These are phyloP conservation scores for Brassicogethes aeneus DNA, from an alignment of 2,888 invertebrate genomes.

Conservation along the genomic window DNA sequence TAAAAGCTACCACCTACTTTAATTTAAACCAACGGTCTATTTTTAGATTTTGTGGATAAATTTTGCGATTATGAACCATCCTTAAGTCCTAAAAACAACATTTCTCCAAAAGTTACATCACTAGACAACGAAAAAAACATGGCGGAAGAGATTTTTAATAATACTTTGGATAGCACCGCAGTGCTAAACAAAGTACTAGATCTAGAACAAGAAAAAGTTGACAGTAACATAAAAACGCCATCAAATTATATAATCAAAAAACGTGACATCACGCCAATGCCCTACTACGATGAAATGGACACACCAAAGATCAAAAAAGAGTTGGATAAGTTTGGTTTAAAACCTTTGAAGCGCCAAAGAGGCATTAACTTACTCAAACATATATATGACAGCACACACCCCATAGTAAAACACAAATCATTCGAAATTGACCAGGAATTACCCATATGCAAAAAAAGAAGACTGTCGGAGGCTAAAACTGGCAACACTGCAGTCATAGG, in stretches of 20 bases:
- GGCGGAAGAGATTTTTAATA: slow-evolving; percentile 5
- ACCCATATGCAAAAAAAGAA: neutral
- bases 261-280: slow-evolving; percentile 48
- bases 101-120: neutral
- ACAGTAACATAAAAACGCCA: slow-evolving; percentile 1
- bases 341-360: slow-evolving; percentile 50
- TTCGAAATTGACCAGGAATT: slow-evolving; percentile 6
- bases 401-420: slow-evolving; percentile 38
- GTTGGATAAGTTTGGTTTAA: slow-evolving; percentile 56
- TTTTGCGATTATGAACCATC: too few relatives aligned
- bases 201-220: slow-evolving; percentile 5
- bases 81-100: neutral
- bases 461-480: too few relatives aligned
- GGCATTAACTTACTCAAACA: slow-evolving; percentile 56
- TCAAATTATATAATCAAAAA: slow-evolving; percentile 44
- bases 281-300: slow-evolving; percentile 48
- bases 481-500: neutral
- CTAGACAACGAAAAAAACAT: too few relatives aligned
- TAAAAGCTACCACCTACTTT: too few relatives aligned
- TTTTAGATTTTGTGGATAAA: too few relatives aligned
- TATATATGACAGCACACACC: slow-evolving; percentile 62
- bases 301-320: slow-evolving; percentile 49
- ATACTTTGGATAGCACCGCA: slow-evolving; percentile 10
- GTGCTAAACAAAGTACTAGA: neutral
- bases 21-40: too few relatives aligned